Percentiles rank a stretch among this genome's conserved stretches.
Conservation (phyloP, 1,140 invertebrate species). For the Solen grandis region DNA sequence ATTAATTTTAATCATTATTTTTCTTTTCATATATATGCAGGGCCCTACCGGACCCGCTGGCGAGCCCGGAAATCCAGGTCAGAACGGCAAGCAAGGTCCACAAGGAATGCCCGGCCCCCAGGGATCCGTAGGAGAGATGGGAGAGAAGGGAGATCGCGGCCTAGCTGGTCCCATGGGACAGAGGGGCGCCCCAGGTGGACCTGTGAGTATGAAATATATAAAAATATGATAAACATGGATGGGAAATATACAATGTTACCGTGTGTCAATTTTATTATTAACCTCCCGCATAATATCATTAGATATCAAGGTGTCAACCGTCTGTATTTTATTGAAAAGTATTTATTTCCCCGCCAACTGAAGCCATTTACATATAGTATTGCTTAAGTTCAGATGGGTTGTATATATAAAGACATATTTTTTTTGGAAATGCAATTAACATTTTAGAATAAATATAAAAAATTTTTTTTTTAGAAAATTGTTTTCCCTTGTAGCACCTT, state of each 20-base stretch:
- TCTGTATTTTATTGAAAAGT: no score
- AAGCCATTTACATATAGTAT: no score
- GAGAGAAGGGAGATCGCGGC: constrained; percentile 73
- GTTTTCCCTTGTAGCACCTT: no score
- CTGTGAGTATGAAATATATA: constrained; percentile 55
- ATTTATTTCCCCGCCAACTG: no score
- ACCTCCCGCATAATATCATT: constrained; percentile 44
- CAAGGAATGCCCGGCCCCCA: constrained; percentile 81
- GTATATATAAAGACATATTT: no score
- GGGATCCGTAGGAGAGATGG: constrained; percentile 76
- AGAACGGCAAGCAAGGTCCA: constrained; percentile 61
- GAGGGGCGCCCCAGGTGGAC: constrained; percentile 69
- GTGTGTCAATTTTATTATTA: background rate
- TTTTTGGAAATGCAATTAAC: no score
- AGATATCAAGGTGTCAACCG: background rate
- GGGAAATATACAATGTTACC: background rate
- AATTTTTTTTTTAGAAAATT: no score
- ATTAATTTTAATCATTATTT: no score
- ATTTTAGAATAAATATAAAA: no score
- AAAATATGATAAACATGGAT: no score
- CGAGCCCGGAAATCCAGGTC: constrained; percentile 13
- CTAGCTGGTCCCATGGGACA: constrained; percentile 65
- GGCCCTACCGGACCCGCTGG: constrained; percentile 30
- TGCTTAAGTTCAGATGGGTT: no score
- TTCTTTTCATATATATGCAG: constrained; percentile 4